These are phyloP conservation scores for Brachionus rubens DNA, from an alignment of 1,140 invertebrate species.

Conservation along the genomic window DNA sequence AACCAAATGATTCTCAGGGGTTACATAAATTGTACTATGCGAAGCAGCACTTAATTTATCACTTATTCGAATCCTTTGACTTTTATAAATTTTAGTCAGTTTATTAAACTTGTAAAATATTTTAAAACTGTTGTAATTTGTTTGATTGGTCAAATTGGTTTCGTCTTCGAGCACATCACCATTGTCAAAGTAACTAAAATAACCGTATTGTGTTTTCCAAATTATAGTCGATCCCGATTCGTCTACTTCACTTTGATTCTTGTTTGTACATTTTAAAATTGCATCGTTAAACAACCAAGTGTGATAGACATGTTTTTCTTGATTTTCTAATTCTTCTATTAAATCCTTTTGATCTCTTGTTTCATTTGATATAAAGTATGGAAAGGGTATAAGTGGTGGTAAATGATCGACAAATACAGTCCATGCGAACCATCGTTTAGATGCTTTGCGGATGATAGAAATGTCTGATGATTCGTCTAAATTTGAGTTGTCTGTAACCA, in stretches of 20 bases:
- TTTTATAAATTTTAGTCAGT: slow-evolving; percentile 22
- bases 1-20: neutral
- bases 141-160: neutral
- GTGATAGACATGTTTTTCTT: slow-evolving; percentile 41
- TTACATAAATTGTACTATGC: slow-evolving; percentile 4
- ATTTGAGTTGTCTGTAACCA: neutral
- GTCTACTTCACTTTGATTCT: neutral
- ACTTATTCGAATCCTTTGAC: slow-evolving; percentile 23
- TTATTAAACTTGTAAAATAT: slow-evolving; percentile 40
- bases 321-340: neutral
- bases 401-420: slow-evolving; percentile 39
- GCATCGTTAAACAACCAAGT: slow-evolving; percentile 15
- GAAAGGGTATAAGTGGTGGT: slow-evolving; percentile 13
- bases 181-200: slow-evolving; percentile 9
- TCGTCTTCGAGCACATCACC: neutral
- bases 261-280: slow-evolving; percentile 12
- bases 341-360: neutral
- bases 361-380: slow-evolving; percentile 13
- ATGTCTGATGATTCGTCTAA: slow-evolving; percentile 26
- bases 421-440: slow-evolving; percentile 41
- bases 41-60: slow-evolving; percentile 22
- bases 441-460: neutral
- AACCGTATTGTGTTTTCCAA: slow-evolving; percentile 43
- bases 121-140: slow-evolving; percentile 34
- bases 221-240: neutral